A percentile compares a stretch with the other conserved stretches of the same genome.
Evolutionary conservation across 2,888 invertebrate species (phyloP).

Genomic region (Antheraea assamensis): DNA sequence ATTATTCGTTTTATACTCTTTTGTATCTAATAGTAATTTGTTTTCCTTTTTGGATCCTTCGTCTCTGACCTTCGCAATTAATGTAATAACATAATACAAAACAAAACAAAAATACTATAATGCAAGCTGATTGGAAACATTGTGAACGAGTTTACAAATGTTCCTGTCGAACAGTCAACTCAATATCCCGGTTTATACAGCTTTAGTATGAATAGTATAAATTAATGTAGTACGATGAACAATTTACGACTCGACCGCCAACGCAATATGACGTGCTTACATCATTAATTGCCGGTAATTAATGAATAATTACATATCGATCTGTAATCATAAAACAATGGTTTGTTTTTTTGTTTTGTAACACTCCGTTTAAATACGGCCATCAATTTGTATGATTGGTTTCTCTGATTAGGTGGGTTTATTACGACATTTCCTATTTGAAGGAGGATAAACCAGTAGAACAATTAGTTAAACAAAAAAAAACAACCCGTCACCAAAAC

Average conservation of each 20-base stretch:
- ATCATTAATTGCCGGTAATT: neutral
- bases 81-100: too few relatives aligned
- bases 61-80: too few relatives aligned
- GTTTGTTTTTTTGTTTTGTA: neutral
- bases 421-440: neutral
- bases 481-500: too few relatives aligned
- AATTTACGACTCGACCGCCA: neutral
- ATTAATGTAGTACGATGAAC: neutral
- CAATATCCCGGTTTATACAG: too few relatives aligned
- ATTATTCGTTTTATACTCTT: too few relatives aligned
- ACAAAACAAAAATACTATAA: too few relatives aligned
- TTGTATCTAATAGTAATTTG: too few relatives aligned
- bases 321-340: neutral
- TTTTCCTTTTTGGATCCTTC: too few relatives aligned
- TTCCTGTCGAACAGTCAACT: too few relatives aligned
- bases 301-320: neutral
- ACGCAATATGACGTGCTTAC: neutral
- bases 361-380: neutral
- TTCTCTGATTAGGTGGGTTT: neutral
- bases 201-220: too few relatives aligned
- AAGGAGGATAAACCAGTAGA: neutral
- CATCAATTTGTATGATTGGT: conserved; percentile 1
- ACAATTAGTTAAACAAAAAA: neutral
- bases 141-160: too few relatives aligned
- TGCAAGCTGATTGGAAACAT: too few relatives aligned